These are phyloP conservation scores for Sminthurinus signatus DNA, from an alignment of 1,140 invertebrate genomes.

Conservation along the genomic window DNA sequence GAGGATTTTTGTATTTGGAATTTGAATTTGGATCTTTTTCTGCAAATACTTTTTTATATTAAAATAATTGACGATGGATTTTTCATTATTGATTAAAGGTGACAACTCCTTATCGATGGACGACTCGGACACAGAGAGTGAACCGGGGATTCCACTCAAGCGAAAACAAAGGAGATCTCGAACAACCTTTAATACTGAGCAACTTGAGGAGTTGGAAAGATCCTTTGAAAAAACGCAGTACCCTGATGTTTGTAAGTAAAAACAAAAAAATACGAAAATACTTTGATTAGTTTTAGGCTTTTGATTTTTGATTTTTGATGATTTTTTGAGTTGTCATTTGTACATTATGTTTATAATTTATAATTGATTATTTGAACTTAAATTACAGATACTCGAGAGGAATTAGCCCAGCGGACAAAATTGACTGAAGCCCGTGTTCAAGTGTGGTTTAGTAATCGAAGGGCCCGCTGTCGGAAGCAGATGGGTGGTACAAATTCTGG, in stretches of 20 bases:
- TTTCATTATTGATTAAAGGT: neutral
- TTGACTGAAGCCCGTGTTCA: conserved; percentile 55
- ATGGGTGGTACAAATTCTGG: conserved; percentile 42
- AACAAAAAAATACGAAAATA: no score
- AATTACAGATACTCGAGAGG: conserved; percentile 43
- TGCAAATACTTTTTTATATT: no score
- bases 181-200: conserved; percentile 87
- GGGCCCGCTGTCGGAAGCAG: conserved; percentile 50
- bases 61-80: no score
- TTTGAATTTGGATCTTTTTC: no score
- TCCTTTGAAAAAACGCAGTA: conserved; percentile 94
- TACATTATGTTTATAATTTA: no score
- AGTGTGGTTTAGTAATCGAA: conserved; percentile 53
- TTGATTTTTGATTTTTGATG: no score
- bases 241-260: conserved; percentile 78
- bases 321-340: no score
- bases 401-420: conserved; percentile 48
- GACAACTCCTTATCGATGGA: conserved; percentile 13
- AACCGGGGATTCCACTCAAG: conserved; percentile 39
- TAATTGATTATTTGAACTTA: no score
- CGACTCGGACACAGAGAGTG: conserved; percentile 38
- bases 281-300: no score
- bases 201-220: conserved; percentile 80
- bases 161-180: conserved; percentile 74
- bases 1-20: no score